phyloP scores from a whole-genome alignment of 30 jellyfish, hydroid and myxozoan species.

The Cassiopea xamachana region DNA sequence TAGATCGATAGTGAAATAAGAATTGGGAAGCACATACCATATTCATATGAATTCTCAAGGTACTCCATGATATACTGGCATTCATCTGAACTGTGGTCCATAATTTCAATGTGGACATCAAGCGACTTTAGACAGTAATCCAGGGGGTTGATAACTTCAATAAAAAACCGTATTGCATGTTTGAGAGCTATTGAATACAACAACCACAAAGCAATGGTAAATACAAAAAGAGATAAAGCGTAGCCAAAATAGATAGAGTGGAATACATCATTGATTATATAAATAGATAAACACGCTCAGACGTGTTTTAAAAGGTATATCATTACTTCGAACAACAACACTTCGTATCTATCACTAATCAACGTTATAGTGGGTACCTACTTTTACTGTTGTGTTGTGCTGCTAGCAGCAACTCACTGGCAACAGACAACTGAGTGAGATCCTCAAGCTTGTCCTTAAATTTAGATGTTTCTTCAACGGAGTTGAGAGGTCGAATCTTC shows the following conservation, averaged over 20 bases:
- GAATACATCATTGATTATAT: no score
- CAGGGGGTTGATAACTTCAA: constrained; percentile 41
- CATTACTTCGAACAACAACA: no score
- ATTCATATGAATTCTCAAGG: not conserved
- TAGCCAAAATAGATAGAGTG: no score
- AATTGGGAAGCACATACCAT: not conserved
- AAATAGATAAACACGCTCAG: no score
- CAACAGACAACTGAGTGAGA: constrained; percentile 21
- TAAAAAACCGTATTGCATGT: no score
- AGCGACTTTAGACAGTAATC: constrained; percentile 52
- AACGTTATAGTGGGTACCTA: no score
- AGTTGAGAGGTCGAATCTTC: constrained; percentile 37
- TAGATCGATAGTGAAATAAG: not conserved
- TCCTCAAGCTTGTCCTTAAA: not conserved
- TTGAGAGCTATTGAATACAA: no score
- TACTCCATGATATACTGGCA: constrained; percentile 25
- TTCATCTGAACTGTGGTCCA: constrained; percentile 25
- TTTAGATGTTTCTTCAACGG: not conserved
- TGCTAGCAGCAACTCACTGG: constrained; percentile 42
- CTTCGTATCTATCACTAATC: no score
- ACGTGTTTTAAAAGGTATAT: no score
- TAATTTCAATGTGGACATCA: constrained; percentile 11
- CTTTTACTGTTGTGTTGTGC: constrained; percentile 69
- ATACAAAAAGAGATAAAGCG: no score
- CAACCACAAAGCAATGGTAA: no score